phyloP scores from a whole-genome alignment of 2,888 invertebrate genomes.

The Rhagophthalmus giganteus region DNA sequence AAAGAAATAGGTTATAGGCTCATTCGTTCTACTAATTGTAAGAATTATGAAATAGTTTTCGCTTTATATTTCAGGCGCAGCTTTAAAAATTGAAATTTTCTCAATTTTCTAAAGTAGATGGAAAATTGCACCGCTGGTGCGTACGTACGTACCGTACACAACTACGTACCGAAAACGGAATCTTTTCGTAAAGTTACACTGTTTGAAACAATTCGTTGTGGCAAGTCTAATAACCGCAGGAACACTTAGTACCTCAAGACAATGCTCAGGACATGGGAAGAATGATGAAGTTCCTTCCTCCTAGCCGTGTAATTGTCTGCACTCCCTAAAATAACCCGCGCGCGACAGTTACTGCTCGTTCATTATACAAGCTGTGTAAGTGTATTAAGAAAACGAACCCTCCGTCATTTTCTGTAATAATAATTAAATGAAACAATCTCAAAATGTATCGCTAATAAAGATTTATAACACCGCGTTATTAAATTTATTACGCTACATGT shows the following conservation, averaged over 20 bases:
- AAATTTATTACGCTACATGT: conserved; percentile 1
- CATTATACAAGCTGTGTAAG: conserved; percentile 49
- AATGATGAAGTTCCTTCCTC: conserved; percentile 54
- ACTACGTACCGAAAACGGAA: too few species aligned
- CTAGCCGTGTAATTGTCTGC: conserved; percentile 54
- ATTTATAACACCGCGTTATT: not conserved
- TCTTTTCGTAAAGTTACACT: conserved; percentile 12
- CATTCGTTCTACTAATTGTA: too few species aligned
- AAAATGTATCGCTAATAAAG: conserved; percentile 6
- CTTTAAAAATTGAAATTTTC: too few species aligned
- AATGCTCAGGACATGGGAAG: conserved; percentile 52
- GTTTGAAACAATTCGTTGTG: conserved; percentile 29
- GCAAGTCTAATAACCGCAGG: conserved; percentile 44
- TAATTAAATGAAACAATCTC: conserved; percentile 10
- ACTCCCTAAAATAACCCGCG: conserved; percentile 49
- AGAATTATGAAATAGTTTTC: too few species aligned
- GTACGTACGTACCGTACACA: too few species aligned
- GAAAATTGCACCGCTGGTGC: too few species aligned
- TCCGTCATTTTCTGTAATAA: conserved; percentile 11
- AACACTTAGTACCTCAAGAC: conserved; percentile 50
- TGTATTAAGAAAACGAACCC: conserved; percentile 37
- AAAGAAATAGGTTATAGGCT: too few species aligned
- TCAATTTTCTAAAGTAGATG: too few species aligned
- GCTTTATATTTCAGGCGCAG: too few species aligned
- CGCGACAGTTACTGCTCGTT: conserved; percentile 51